phyloP scores from a whole-genome alignment of 2,113 vertebrate genomes.

The Tetrao urogallus region DNA sequence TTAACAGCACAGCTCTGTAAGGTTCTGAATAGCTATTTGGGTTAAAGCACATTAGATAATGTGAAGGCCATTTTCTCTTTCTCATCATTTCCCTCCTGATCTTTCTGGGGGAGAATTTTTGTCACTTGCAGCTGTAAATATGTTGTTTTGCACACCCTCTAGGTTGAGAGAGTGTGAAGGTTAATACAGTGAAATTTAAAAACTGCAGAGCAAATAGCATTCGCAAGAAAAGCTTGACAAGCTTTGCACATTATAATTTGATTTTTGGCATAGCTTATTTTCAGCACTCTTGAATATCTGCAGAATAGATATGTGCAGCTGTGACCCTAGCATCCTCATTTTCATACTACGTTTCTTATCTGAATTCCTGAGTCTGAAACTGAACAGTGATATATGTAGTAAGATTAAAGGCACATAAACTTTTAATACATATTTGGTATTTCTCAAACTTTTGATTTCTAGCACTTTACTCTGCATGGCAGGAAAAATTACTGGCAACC shows the following conservation, averaged over 20 bases:
- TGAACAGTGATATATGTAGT: constrained; percentile 31
- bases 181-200: constrained; percentile 77
- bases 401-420: constrained; percentile 59
- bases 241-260: constrained; percentile 75
- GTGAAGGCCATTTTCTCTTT: constrained; percentile 23
- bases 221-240: constrained; percentile 73
- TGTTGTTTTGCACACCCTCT: constrained; percentile 63
- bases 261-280: constrained; percentile 69
- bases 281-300: constrained; percentile 60
- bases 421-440: constrained; percentile 37
- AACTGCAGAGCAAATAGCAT: constrained; percentile 73
- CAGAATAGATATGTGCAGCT: constrained; percentile 50
- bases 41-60: background rate
- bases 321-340: constrained; percentile 69
- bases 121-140: constrained; percentile 68
- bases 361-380: constrained; percentile 59
- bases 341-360: constrained; percentile 70
- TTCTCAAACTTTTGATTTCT: constrained; percentile 44
- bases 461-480: background rate
- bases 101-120: constrained; percentile 43
- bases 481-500: background rate
- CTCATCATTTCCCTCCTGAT: background rate
- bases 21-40: background rate
- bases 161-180: constrained; percentile 56
- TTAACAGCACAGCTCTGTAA: constrained; percentile 22